phyloP scores from a whole-genome alignment of 2,113 vertebrate species.

The Eidolon helvum region DNA sequence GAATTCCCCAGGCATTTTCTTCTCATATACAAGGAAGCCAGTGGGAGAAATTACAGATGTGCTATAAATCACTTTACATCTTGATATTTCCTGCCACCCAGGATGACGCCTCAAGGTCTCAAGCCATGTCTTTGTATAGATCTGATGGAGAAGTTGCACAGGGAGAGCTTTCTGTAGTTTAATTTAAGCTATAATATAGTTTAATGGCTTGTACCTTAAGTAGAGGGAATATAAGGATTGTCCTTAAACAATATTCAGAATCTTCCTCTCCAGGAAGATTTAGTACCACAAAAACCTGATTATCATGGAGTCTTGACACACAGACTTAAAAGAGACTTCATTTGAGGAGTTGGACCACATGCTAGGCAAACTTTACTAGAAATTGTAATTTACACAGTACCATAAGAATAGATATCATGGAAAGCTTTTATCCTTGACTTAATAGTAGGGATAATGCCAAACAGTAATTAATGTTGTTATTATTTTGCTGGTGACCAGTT shows the following conservation, averaged over 20 bases:
- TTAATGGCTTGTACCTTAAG: background rate
- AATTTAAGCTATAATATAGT: background rate
- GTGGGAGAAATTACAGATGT: background rate
- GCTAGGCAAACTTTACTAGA: background rate
- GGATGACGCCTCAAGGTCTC: background rate
- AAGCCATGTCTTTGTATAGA: background rate
- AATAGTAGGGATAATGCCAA: background rate
- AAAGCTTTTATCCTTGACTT: slow-evolving; percentile 2
- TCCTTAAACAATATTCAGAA: background rate
- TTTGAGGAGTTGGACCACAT: background rate
- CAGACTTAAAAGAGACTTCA: background rate
- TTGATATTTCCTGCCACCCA: background rate
- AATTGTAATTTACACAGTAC: background rate
- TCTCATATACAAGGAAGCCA: background rate
- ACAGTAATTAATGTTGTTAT: background rate
- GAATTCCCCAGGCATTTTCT: background rate
- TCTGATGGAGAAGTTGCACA: background rate
- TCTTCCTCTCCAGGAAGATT: background rate
- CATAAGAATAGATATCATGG: background rate
- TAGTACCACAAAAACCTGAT: background rate
- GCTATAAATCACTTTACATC: background rate
- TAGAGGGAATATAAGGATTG: background rate
- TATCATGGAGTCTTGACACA: background rate
- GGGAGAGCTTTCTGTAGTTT: background rate
- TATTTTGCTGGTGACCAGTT: background rate